Evolutionary conservation across 2,888 invertebrate genomes (phyloP), one percentile per base, ranked within the genome.

Genomic region (Dicyrtomina minuta): DNA sequence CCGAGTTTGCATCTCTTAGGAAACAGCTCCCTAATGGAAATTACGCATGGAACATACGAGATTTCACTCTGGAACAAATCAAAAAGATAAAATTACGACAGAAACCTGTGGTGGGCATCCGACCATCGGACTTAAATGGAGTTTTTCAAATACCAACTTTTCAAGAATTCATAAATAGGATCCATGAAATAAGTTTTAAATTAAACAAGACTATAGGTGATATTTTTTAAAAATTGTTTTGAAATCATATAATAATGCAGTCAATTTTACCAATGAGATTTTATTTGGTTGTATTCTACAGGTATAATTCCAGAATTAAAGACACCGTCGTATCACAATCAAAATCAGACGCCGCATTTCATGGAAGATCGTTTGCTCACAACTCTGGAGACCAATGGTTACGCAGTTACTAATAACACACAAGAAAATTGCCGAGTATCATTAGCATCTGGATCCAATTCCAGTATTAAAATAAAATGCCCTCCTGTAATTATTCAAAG

Each of bases 71-170:
- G 13, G 71, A 20, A 5, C 67, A 77, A 60, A 51, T 77, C 3
- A 59, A 59, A 43, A 70, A 22, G 0, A 33, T 77, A 1, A 41
- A 27, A n/a, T 59, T 77, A 8, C 20, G 43, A 4, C 77, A 77
- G 60, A 66, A 61, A n/a, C 1, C 27, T 8, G n/a, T n/a, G n/a
- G 62, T 65, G 10, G 76, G 75, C 12, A 70, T 75, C 24, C 61
- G 77, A 20, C 74, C 75, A 0, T 68, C 72, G 43, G 66, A 60
- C 10, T 77, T 76, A 43, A 72, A 77, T 58, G 51, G 51, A 1
- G 4, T 72, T 12, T 77, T 73, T 27, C 12, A 22, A n/a, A 75
- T 77, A n/a, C 77, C 76, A n/a, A 75, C 75, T 3, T 76, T 77
- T 55, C 46, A 75, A 24, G 75, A 77, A 44, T 77, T 71, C 61